These are phyloP conservation scores for Trinorchestia longiramus DNA, from an alignment of 1,140 invertebrate genomes.

Conservation along the genomic window DNA sequence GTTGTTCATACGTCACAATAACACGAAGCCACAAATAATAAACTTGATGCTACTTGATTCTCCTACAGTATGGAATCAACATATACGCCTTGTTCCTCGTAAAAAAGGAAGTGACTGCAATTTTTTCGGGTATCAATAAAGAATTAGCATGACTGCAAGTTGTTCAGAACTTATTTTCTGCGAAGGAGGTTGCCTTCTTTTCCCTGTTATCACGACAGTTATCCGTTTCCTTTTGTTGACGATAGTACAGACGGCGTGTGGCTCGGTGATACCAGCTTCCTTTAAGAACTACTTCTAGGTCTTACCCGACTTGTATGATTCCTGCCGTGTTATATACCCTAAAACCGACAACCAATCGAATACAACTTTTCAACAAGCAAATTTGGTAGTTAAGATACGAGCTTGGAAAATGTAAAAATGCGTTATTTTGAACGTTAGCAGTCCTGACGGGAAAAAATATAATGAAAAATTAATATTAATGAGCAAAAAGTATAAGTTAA, in stretches of 20 bases:
- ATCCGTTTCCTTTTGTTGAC: slow-evolving; percentile 41
- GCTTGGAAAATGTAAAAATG: neutral
- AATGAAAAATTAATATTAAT: neutral
- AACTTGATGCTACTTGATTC: neutral
- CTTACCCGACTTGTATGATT: neutral
- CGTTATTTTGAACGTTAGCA: neutral
- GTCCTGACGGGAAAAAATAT: neutral
- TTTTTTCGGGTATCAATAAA: neutral
- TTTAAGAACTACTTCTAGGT: neutral
- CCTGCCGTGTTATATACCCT: neutral
- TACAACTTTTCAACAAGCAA: neutral
- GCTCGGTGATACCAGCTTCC: slow-evolving; percentile 9
- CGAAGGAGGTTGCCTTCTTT: slow-evolving; percentile 38
- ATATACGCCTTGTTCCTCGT: neutral
- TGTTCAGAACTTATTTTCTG: neutral
- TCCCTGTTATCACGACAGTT: slow-evolving; percentile 23
- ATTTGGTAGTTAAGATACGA: neutral
- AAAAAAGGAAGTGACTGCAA: neutral
- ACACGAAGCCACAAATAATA: neutral
- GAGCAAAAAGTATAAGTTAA: neutral
- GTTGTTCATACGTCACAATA: neutral
- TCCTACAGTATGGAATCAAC: neutral
- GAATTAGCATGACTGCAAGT: neutral
- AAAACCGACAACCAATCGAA: neutral
- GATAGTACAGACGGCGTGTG: slow-evolving; percentile 14